A percentile compares a stretch with the other conserved stretches of the same genome.
phyloP scores from a whole-genome alignment of 2,888 invertebrate species.

The Diaperis boleti region DNA sequence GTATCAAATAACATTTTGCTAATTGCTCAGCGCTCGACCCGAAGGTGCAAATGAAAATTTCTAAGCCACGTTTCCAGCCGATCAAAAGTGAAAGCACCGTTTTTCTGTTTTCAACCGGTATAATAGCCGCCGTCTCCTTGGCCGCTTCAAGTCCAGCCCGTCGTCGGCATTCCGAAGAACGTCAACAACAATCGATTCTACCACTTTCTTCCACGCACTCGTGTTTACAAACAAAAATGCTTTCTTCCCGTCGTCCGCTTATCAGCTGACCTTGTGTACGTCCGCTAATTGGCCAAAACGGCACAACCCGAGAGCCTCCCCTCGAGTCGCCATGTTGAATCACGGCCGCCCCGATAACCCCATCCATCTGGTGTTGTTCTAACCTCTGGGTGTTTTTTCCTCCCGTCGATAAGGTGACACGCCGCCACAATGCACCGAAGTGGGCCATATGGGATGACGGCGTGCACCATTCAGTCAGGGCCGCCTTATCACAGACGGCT shows the following conservation, averaged over 20 bases:
- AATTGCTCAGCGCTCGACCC: too few relatives aligned
- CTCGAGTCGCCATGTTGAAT: conserved; percentile 7
- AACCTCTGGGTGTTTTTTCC: neutral
- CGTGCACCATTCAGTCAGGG: conserved; percentile 60
- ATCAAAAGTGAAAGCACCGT: too few relatives aligned
- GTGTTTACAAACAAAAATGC: neutral
- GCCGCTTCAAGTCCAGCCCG: too few relatives aligned
- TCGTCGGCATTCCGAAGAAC: too few relatives aligned
- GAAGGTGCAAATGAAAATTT: too few relatives aligned
- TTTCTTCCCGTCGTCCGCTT: neutral
- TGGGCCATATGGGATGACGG: conserved; percentile 44
- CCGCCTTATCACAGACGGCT: conserved; percentile 59
- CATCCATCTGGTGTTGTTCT: neutral
- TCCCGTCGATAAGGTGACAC: conserved; percentile 22
- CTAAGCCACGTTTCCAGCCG: too few relatives aligned
- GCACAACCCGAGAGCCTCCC: conserved; percentile 10
- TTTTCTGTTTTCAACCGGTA: too few relatives aligned
- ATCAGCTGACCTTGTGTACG: neutral
- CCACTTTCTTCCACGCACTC: neutral
- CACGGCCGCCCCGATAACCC: neutral
- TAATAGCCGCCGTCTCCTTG: too few relatives aligned
- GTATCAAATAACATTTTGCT: too few relatives aligned
- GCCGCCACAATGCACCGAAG: conserved; percentile 25
- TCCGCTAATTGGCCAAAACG: conserved; percentile 10
- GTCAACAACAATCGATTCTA: too few relatives aligned